A percentile compares a stretch with the other conserved stretches of the same genome.
These are phyloP conservation scores for Ictalurus punctatus DNA, from an alignment of 2,113 vertebrate genomes.

Conservation along the genomic window DNA sequence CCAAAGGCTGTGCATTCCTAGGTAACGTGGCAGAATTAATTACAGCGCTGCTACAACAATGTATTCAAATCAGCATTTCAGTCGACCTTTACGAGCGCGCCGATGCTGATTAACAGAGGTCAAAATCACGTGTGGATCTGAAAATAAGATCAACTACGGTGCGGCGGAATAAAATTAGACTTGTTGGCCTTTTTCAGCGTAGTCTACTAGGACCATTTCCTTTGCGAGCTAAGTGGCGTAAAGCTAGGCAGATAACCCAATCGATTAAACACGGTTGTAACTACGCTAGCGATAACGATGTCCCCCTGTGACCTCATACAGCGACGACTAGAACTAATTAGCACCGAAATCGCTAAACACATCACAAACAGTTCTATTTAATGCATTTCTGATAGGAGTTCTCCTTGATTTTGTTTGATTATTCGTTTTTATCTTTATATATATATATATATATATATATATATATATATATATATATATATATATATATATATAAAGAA, in stretches of 20 bases:
- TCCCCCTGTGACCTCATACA: background rate
- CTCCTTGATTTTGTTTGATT: too few relatives aligned
- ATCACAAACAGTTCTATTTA: background rate
- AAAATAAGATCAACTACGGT: background rate
- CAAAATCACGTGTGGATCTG: background rate
- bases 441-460: too few relatives aligned
- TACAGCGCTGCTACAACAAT: background rate
- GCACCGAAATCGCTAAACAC: background rate
- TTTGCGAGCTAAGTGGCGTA: background rate
- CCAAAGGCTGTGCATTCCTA: background rate
- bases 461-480: too few relatives aligned
- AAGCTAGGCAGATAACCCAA: background rate
- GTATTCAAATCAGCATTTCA: background rate
- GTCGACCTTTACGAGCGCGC: background rate
- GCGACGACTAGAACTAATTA: background rate
- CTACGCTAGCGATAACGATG: too few relatives aligned
- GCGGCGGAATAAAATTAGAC: background rate
- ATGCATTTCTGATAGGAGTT: too few relatives aligned
- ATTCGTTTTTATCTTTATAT: too few relatives aligned
- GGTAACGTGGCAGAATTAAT: conserved; percentile 8
- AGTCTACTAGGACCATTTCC: background rate
- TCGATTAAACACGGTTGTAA: background rate
- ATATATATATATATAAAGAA: background rate
- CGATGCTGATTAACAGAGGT: background rate
- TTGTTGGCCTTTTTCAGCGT: background rate